Evolutionary conservation across 2,888 invertebrate species (phyloP).

Genomic region (Andrena trimmerana): DNA sequence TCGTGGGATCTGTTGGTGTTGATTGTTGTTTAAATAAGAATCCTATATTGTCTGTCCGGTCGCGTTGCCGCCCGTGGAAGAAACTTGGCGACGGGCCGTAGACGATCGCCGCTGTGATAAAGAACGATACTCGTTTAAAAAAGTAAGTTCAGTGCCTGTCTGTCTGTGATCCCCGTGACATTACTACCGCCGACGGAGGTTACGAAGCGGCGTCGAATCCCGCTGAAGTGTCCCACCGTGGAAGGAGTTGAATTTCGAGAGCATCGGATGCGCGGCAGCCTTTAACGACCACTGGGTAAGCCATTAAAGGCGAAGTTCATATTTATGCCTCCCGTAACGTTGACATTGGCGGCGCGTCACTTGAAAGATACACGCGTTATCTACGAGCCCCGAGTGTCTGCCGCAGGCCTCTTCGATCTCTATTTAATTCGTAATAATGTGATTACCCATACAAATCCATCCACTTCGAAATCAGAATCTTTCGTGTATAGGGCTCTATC

Average conservation of each 20-base stretch:
- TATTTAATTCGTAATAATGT: slow-evolving; percentile 18
- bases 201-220: slow-evolving; percentile 35
- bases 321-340: slow-evolving; percentile 26
- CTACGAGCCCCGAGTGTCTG: slow-evolving; percentile 18
- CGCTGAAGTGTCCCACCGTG: slow-evolving; percentile 59
- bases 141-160: slow-evolving; percentile 67
- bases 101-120: slow-evolving; percentile 70
- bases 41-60: slow-evolving; percentile 26
- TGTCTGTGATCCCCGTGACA: slow-evolving; percentile 70
- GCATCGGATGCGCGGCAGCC: slow-evolving; percentile 69
- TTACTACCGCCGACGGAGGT: slow-evolving; percentile 45
- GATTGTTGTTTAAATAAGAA: slow-evolving; percentile 52
- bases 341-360: slow-evolving; percentile 17
- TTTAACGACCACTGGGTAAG: slow-evolving; percentile 72
- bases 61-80: slow-evolving; percentile 35
- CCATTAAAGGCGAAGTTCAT: slow-evolving; percentile 40
- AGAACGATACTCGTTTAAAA: slow-evolving; percentile 57
- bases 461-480: slow-evolving; percentile 1
- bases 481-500: background rate
- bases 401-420: slow-evolving; percentile 16
- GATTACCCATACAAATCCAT: slow-evolving; percentile 45
- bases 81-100: slow-evolving; percentile 56
- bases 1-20: slow-evolving; percentile 50
- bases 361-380: slow-evolving; percentile 38
- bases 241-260: slow-evolving; percentile 67